phyloP scores from a whole-genome alignment of 2,113 vertebrate genomes.

The Pterocles orientalis region DNA sequence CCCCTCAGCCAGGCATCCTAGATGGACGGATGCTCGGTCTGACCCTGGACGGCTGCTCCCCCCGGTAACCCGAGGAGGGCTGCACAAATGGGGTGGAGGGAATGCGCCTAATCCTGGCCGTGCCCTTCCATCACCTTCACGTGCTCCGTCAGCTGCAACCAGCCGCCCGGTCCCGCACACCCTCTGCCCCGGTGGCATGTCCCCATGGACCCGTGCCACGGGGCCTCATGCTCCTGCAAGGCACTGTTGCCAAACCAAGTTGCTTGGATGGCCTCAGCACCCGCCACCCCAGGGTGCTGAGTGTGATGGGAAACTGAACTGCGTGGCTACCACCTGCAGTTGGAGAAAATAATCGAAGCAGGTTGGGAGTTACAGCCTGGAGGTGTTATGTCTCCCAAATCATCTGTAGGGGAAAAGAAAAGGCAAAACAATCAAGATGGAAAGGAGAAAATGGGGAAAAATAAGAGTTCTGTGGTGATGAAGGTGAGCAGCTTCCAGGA shows the following conservation, averaged over 20 bases:
- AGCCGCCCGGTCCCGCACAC: not conserved
- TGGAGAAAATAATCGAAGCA: not conserved
- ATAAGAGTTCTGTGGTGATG: not conserved
- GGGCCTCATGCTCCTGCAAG: not conserved
- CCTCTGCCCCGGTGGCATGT: not conserved
- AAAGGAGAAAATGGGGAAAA: not conserved
- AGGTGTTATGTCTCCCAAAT: not conserved
- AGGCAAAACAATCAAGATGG: not conserved
- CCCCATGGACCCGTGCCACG: not conserved
- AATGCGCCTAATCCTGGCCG: conserved; percentile 3
- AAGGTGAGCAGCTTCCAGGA: not conserved
- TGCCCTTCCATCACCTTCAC: conserved; percentile 50
- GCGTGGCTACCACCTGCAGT: not conserved
- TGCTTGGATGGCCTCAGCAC: not conserved
- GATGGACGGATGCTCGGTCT: not conserved
- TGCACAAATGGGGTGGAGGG: not conserved
- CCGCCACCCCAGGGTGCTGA: not conserved
- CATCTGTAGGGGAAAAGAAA: not conserved
- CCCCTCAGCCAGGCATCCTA: not conserved
- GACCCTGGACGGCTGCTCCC: not conserved
- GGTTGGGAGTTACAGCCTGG: not conserved
- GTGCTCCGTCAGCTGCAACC: not conserved
- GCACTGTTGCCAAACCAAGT: not conserved
- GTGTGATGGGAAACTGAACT: not conserved
- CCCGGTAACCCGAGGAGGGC: not conserved